These are phyloP conservation scores for Morinoia aosen DNA, from an alignment of 2,888 invertebrate species.

Conservation along the genomic window DNA sequence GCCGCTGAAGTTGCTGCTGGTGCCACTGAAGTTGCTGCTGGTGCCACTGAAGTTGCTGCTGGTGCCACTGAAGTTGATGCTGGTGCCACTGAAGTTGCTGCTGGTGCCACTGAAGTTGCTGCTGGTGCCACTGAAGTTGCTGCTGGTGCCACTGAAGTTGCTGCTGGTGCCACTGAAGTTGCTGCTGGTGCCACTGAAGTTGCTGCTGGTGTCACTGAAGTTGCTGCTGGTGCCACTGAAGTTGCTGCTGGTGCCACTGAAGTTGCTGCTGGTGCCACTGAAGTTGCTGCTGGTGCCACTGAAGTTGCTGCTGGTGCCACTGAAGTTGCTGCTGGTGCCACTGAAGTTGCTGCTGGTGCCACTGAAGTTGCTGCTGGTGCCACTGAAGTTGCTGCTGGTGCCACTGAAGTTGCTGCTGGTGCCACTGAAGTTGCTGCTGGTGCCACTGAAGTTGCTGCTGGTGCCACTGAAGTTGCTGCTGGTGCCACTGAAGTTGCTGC, in stretches of 20 bases:
- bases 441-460: not conserved
- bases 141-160: too few species aligned
- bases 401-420: too few species aligned
- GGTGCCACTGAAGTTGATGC: not conserved
- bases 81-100: not conserved
- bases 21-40: too few species aligned
- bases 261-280: too few species aligned
- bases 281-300: too few species aligned
- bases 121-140: not conserved
- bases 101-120: not conserved
- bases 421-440: not conserved
- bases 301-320: not conserved
- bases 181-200: too few species aligned
- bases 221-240: not conserved
- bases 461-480: not conserved
- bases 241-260: not conserved
- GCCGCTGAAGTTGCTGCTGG: too few species aligned
- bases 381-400: too few species aligned
- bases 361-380: not conserved
- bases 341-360: not conserved
- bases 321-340: too few species aligned
- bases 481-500: not conserved
- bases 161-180: not conserved
- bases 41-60: too few species aligned
- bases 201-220: too few species aligned